Percentiles rank a stretch among this genome's conserved stretches.
phyloP scores from a whole-genome alignment of 2,888 invertebrate genomes.

The Cryptocephalus moraei region DNA sequence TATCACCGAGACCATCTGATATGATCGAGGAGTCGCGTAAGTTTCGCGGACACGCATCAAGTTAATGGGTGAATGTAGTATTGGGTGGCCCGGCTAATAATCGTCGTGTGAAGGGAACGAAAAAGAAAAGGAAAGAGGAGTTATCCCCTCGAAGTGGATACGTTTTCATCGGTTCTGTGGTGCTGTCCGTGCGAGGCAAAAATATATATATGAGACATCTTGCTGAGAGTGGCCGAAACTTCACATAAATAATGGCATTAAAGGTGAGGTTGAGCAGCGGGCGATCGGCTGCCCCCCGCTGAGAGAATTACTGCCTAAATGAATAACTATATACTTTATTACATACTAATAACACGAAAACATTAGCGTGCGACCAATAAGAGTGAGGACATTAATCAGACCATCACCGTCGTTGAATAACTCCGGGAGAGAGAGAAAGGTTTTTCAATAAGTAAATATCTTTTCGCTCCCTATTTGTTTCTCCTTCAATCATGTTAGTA shows the following conservation, averaged over 20 bases:
- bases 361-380: slow-evolving; percentile 36
- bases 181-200: slow-evolving; percentile 6
- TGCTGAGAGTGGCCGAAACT: slow-evolving; percentile 27
- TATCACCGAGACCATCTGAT: no score
- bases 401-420: slow-evolving; percentile 25
- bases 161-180: slow-evolving; percentile 15
- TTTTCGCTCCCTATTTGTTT: slow-evolving; percentile 7
- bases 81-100: no score
- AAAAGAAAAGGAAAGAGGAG: no score
- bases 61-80: no score
- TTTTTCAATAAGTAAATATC: slow-evolving; percentile 16
- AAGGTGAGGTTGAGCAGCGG: slow-evolving; percentile 41
- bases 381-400: slow-evolving; percentile 27
- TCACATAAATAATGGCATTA: slow-evolving; percentile 42
- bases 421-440: slow-evolving; percentile 2
- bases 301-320: slow-evolving; percentile 42
- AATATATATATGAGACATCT: slow-evolving; percentile 17
- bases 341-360: slow-evolving; percentile 40
- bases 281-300: slow-evolving; percentile 33
- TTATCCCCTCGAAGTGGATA: slow-evolving; percentile 4
- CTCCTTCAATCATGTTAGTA: neutral
- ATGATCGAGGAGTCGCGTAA: no score
- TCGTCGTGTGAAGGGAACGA: no score
- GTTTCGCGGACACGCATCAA: no score
- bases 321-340: slow-evolving; percentile 42